These are phyloP conservation scores for Peribatodes rhomboidaria DNA, from an alignment of 2,888 invertebrate genomes.

Conservation along the genomic window DNA sequence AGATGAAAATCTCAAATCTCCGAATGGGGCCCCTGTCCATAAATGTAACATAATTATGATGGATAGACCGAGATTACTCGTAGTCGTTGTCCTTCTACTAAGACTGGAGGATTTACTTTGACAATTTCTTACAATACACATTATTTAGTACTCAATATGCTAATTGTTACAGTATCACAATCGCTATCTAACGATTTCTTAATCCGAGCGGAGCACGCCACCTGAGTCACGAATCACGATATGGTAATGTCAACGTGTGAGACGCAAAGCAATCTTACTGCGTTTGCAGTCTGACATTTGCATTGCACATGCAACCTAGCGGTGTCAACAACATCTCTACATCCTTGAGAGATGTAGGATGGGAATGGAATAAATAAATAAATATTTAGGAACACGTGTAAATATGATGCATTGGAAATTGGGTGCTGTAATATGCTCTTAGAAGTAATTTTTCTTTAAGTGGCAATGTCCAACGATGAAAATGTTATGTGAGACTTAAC, in stretches of 20 bases:
- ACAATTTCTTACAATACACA: too few relatives aligned
- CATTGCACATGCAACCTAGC: not conserved
- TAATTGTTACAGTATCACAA: slow-evolving; percentile 6
- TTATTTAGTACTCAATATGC: not conserved
- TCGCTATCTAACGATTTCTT: slow-evolving; percentile 7
- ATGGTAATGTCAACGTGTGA: slow-evolving; percentile 22
- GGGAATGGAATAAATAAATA: too few relatives aligned
- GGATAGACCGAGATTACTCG: too few relatives aligned
- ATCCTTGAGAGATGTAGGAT: not conserved
- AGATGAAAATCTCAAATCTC: too few relatives aligned
- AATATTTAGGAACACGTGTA: not conserved
- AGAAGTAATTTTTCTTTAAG: too few relatives aligned
- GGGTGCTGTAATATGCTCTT: too few relatives aligned
- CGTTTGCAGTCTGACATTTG: slow-evolving; percentile 16
- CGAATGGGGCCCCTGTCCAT: too few relatives aligned
- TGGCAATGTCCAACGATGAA: too few relatives aligned
- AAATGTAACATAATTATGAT: too few relatives aligned
- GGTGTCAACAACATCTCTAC: not conserved
- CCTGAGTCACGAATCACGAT: slow-evolving; percentile 30
- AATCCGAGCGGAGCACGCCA: slow-evolving; percentile 6
- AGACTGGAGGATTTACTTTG: too few relatives aligned
- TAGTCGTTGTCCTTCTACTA: too few relatives aligned
- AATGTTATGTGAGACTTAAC: too few relatives aligned
- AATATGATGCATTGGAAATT: not conserved
- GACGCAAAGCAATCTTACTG: not conserved